Evolutionary conservation across 2,888 invertebrate genomes (phyloP).

Genomic region (Odontocolon sp.): DNA sequence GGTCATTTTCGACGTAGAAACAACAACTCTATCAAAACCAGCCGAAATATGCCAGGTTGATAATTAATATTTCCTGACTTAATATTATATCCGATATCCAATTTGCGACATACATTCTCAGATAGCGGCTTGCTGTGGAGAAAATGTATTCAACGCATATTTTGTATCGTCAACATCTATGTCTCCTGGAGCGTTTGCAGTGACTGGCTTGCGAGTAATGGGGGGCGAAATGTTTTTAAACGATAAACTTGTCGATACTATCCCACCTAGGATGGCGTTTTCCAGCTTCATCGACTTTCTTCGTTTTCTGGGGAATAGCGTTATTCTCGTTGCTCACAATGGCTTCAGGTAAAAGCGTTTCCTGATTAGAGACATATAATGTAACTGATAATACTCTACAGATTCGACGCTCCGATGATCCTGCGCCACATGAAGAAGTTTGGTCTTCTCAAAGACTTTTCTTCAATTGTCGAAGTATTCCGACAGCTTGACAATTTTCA

Average conservation of each 20-base stretch:
- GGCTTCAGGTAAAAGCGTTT: no score
- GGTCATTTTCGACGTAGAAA: conserved; percentile 10
- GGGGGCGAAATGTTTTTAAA: not conserved
- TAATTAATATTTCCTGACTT: no score
- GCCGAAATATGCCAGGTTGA: not conserved
- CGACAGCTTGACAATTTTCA: no score
- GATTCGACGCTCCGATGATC: no score
- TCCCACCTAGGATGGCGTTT: not conserved
- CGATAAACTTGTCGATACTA: not conserved
- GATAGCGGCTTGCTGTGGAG: no score
- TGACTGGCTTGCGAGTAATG: not conserved
- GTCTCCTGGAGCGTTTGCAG: not conserved
- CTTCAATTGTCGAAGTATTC: no score
- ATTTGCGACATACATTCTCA: no score
- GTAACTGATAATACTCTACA: no score
- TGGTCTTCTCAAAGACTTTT: no score
- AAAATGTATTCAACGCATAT: not conserved
- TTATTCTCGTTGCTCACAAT: not conserved
- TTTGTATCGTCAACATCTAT: not conserved
- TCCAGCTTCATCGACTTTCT: not conserved
- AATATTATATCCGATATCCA: no score
- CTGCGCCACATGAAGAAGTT: no score
- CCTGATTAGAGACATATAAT: no score
- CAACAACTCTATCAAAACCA: not conserved
- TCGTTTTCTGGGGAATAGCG: not conserved